phyloP scores from a whole-genome alignment of 30 jellyfish, hydroid and myxozoan genomes.

The Aurelia coerulea region DNA sequence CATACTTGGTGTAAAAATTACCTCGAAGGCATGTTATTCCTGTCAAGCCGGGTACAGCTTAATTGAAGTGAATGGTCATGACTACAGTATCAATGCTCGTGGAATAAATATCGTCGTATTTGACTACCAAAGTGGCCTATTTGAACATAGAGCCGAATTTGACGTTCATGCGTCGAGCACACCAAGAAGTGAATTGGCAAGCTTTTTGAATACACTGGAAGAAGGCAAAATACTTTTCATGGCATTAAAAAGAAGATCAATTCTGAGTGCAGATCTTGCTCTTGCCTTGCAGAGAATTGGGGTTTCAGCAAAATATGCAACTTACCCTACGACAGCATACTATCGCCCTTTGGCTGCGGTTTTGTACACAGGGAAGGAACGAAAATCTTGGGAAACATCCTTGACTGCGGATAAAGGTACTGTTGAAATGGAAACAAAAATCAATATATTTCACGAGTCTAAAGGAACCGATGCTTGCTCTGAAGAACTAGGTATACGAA shows the following conservation, averaged over 20 bases:
- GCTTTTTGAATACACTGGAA: slow-evolving; percentile 4
- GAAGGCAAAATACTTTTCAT: slow-evolving; percentile 30
- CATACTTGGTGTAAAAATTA: too few relatives aligned
- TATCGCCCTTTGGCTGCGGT: slow-evolving; percentile 38
- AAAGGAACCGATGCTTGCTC: slow-evolving; percentile 52
- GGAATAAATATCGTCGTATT: slow-evolving; percentile 34
- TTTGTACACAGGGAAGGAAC: slow-evolving; percentile 38
- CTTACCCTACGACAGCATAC: not conserved
- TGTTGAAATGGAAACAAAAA: not conserved
- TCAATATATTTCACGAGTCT: slow-evolving; percentile 24
- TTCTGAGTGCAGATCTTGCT: not conserved
- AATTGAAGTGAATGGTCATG: slow-evolving; percentile 34
- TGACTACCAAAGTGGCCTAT: slow-evolving; percentile 56
- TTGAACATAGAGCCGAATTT: slow-evolving; percentile 16
- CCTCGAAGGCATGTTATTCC: too few relatives aligned
- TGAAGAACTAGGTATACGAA: slow-evolving; percentile 45
- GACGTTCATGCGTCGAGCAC: not conserved
- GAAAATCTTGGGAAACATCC: slow-evolving; percentile 49
- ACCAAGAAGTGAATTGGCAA: not conserved
- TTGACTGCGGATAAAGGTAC: not conserved
- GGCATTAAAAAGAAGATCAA: slow-evolving; percentile 1
- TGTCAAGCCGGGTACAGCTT: too few relatives aligned
- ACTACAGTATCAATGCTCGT: not conserved
- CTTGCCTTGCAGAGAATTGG: slow-evolving; percentile 48
- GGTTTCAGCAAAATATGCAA: slow-evolving; percentile 43